Evolutionary conservation across 2,888 invertebrate genomes (phyloP).

Genomic region (Drosophila neotestacea): DNA sequence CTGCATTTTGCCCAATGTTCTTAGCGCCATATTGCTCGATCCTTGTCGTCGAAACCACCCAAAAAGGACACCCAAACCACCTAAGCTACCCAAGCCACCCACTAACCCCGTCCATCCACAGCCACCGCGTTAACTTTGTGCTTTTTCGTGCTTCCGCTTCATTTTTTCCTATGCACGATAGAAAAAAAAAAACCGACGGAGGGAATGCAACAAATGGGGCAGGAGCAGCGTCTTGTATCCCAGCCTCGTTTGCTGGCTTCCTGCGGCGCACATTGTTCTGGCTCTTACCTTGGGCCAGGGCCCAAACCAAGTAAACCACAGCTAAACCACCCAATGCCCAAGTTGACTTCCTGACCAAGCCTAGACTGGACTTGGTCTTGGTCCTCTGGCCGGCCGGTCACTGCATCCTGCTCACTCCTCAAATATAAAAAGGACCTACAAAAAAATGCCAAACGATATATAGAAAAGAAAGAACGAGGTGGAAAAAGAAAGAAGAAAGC

Average conservation of each 20-base stretch:
- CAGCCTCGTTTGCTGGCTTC: slow-evolving; percentile 41
- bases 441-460: slow-evolving; percentile 42
- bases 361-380: background rate
- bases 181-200: slow-evolving; percentile 4
- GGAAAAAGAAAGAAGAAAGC: slow-evolving; percentile 1
- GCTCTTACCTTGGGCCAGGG: slow-evolving; percentile 52
- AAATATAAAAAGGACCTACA: slow-evolving; percentile 27
- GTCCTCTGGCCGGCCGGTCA: slow-evolving; percentile 19
- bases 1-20: slow-evolving; percentile 77
- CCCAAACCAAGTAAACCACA: slow-evolving; percentile 16
- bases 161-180: slow-evolving; percentile 63
- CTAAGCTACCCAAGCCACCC: background rate
- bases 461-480: background rate
- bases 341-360: slow-evolving; percentile 47
- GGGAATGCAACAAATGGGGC: slow-evolving; percentile 58
- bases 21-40: slow-evolving; percentile 75
- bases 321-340: slow-evolving; percentile 14
- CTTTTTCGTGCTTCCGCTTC: slow-evolving; percentile 77
- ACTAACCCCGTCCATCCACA: background rate
- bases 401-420: slow-evolving; percentile 46
- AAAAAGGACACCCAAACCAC: background rate
- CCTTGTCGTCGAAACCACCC: slow-evolving; percentile 41
- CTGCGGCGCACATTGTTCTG: slow-evolving; percentile 56
- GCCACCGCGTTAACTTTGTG: slow-evolving; percentile 65
- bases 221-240: slow-evolving; percentile 46